Evolutionary conservation across 2,888 invertebrate genomes (phyloP).

Genomic region (Lepidochrysops patricia): DNA sequence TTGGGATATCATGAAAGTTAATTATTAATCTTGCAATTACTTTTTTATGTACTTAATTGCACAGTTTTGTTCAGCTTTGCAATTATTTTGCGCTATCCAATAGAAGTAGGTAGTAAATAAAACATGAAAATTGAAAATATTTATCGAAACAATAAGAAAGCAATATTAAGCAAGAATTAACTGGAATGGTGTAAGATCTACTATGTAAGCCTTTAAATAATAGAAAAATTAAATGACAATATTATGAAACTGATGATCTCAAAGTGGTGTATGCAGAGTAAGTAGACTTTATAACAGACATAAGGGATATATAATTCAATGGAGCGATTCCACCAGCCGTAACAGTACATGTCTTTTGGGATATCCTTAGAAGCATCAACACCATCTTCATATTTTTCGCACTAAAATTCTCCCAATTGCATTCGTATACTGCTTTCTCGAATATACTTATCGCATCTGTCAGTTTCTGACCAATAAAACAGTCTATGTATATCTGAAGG

Average conservation of each 20-base stretch:
- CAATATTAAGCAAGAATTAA: not conserved
- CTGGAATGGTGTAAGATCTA: not conserved
- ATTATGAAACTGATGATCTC: slow-evolving; percentile 30
- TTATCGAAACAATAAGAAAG: not conserved
- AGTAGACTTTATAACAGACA: slow-evolving; percentile 38
- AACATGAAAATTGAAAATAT: no score
- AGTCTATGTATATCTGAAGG: slow-evolving; percentile 43
- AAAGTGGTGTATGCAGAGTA: slow-evolving; percentile 50
- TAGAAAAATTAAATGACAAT: not conserved
- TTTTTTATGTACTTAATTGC: not conserved
- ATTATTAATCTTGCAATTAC: not conserved
- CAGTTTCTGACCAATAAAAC: slow-evolving; percentile 44
- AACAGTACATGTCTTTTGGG: slow-evolving; percentile 37
- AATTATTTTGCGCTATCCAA: not conserved
- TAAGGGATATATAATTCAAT: slow-evolving; percentile 38
- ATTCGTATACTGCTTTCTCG: slow-evolving; percentile 47
- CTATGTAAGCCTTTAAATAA: not conserved
- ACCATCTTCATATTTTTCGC: slow-evolving; percentile 41
- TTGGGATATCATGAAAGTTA: not conserved
- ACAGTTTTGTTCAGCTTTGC: not conserved
- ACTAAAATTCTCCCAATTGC: slow-evolving; percentile 59
- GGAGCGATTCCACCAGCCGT: slow-evolving; percentile 43
- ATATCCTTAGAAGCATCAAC: slow-evolving; percentile 43
- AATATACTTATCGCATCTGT: slow-evolving; percentile 49
- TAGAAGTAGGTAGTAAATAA: no score